phyloP scores from a whole-genome alignment of 2,888 invertebrate species.

The Dendrolimus pini region DNA sequence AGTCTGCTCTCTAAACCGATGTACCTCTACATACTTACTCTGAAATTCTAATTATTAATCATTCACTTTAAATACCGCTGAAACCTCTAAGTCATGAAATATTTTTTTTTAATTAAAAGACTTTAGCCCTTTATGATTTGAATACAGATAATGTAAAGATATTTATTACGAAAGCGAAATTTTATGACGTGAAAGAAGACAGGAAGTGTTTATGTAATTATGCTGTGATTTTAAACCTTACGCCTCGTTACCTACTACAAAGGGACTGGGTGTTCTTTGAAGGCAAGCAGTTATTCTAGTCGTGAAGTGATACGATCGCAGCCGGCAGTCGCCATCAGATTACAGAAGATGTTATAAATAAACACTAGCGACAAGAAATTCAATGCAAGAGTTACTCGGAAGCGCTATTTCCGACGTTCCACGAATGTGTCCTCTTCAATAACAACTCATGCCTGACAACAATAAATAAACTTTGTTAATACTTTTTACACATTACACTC shows the following conservation, averaged over 20 bases:
- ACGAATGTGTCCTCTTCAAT: slow-evolving; percentile 49
- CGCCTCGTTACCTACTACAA: slow-evolving; percentile 17
- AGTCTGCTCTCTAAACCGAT: no score
- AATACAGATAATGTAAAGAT: slow-evolving; percentile 18
- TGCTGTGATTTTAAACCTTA: slow-evolving; percentile 17
- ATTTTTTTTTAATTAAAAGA: background rate
- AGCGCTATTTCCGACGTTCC: slow-evolving; percentile 69
- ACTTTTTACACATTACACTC: background rate
- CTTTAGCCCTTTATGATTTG: slow-evolving; percentile 6
- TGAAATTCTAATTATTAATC: no score
- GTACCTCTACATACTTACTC: no score
- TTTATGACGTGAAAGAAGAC: slow-evolving; percentile 12
- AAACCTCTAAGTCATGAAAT: background rate
- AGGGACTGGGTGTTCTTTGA: slow-evolving; percentile 11
- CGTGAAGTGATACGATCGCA: slow-evolving; percentile 31
- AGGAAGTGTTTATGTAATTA: slow-evolving; percentile 19
- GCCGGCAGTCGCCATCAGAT: slow-evolving; percentile 41
- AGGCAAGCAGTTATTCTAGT: slow-evolving; percentile 27
- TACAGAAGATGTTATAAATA: slow-evolving; percentile 38
- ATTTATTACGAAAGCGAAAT: slow-evolving; percentile 17
- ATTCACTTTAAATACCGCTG: no score
- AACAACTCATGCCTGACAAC: slow-evolving; percentile 17
- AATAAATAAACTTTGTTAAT: background rate
- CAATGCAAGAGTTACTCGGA: slow-evolving; percentile 65
- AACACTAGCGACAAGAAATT: slow-evolving; percentile 54